Evolutionary conservation across 64 coral and sea anemone species (phyloP).

Genomic region (Pachyseris speciosa): DNA sequence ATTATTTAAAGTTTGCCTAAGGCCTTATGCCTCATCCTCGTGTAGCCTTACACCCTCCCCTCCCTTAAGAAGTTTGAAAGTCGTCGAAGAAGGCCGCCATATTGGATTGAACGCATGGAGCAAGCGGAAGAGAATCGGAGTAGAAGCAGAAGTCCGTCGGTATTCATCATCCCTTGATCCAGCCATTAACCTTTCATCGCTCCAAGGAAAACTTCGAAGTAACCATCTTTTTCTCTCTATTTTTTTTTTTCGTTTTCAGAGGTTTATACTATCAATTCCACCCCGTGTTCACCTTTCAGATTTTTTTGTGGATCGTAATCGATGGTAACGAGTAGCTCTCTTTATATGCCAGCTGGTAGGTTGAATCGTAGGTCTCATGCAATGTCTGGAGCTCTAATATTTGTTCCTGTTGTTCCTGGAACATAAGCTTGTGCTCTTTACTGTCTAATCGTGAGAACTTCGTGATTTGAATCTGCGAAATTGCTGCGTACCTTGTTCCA

Average conservation of each 20-base stretch:
- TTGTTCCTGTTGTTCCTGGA: background rate
- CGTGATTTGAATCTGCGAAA: background rate
- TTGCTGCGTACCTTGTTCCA: background rate
- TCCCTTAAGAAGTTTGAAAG: background rate
- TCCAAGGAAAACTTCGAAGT: constrained; percentile 19
- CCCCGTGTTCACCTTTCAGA: too few species aligned
- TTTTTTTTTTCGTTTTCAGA: background rate
- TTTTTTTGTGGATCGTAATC: too few species aligned
- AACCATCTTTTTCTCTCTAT: constrained; percentile 1
- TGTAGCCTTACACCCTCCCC: background rate
- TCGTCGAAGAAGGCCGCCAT: background rate
- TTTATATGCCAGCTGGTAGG: too few species aligned
- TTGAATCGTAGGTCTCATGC: too few species aligned
- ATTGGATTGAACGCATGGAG: constrained; percentile 3
- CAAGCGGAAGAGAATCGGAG: background rate
- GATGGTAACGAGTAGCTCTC: too few species aligned
- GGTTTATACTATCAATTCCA: too few species aligned
- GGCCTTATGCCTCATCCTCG: background rate
- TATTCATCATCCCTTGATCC: background rate
- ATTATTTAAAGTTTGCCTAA: too few species aligned
- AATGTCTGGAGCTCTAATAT: too few species aligned
- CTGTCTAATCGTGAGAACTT: background rate
- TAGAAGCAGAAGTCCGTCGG: background rate
- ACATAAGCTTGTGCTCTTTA: background rate
- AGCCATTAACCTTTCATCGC: background rate